Conservation (phyloP, 2,888 invertebrate genomes). For the Pasiphila rectangulata region DNA sequence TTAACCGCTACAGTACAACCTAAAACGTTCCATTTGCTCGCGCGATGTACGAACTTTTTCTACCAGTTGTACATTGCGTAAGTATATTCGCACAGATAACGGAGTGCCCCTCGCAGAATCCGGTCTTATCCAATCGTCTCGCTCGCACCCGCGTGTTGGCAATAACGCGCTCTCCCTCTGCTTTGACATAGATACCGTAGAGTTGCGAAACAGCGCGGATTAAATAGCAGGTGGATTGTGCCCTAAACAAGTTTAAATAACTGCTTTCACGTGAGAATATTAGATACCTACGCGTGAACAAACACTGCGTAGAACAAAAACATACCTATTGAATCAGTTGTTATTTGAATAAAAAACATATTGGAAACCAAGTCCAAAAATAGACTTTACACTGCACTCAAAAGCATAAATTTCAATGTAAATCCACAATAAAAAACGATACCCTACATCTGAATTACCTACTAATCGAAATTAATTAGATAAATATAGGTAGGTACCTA, state of each 20-base stretch:
- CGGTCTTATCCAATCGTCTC: conserved; percentile 53
- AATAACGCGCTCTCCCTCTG: conserved; percentile 47
- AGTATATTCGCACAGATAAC: conserved; percentile 78
- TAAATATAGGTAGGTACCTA: no score
- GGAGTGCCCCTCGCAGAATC: conserved; percentile 74
- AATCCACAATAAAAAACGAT: no score
- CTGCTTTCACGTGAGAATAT: conserved; percentile 74
- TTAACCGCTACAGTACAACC: conserved; percentile 26
- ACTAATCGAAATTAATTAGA: no score
- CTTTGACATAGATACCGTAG: conserved; percentile 76
- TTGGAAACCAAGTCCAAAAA: no score
- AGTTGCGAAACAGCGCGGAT: conserved; percentile 80
- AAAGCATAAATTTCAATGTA: no score
- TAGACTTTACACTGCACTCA: no score
- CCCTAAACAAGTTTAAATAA: conserved; percentile 76
- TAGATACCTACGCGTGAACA: conserved; percentile 43
- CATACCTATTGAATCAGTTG: no score
- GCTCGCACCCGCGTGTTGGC: conserved; percentile 40
- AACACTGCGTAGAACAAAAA: conserved; percentile 26
- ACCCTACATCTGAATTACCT: no score
- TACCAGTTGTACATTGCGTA: conserved; percentile 71
- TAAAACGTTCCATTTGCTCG: conserved; percentile 39
- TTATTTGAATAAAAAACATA: no score
- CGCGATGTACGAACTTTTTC: conserved; percentile 62
- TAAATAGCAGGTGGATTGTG: conserved; percentile 80